Percentiles rank a stretch among this genome's conserved stretches.
Evolutionary conservation across 1,140 invertebrate species (phyloP).

Genomic region (Listronotus bonariensis): DNA sequence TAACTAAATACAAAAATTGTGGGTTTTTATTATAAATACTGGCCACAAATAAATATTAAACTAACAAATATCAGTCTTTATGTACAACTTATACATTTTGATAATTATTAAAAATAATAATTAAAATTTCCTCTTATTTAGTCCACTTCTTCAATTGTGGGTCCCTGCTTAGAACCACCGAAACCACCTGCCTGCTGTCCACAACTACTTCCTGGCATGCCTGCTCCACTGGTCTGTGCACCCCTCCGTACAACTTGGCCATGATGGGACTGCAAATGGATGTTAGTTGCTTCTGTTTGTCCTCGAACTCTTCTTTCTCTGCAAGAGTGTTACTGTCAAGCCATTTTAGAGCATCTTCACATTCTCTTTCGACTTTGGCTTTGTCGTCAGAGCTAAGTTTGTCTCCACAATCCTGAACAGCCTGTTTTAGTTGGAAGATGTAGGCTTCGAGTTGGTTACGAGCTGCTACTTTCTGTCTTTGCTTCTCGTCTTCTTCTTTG

Average conservation of each 20-base stretch:
- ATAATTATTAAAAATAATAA: too few species aligned
- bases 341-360: slow-evolving; percentile 67
- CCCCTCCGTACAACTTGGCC: slow-evolving; percentile 54
- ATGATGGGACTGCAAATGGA: slow-evolving; percentile 57
- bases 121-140: slow-evolving; percentile 55
- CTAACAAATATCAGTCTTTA: background rate
- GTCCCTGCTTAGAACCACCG: slow-evolving; percentile 47
- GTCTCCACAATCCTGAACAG: too few species aligned
- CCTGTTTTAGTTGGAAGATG: too few species aligned
- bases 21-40: too few species aligned
- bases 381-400: too few species aligned
- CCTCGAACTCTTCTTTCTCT: too few species aligned
- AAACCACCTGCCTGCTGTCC: slow-evolving; percentile 52
- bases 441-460: too few species aligned
- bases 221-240: slow-evolving; percentile 32
- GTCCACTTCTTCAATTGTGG: slow-evolving; percentile 76
- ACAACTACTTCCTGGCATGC: slow-evolving; percentile 41
- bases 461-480: too few species aligned
- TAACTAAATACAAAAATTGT: too few species aligned
- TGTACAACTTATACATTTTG: slow-evolving; percentile 34
- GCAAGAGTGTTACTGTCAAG: slow-evolving; percentile 75
- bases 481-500: too few species aligned
- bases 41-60: too few species aligned
- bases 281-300: slow-evolving; percentile 53
- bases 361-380: slow-evolving; percentile 60